Percentiles rank a stretch among this genome's conserved stretches.
These are phyloP conservation scores for Trinorchestia longiramus DNA, from an alignment of 1,140 invertebrate species.

Conservation along the genomic window DNA sequence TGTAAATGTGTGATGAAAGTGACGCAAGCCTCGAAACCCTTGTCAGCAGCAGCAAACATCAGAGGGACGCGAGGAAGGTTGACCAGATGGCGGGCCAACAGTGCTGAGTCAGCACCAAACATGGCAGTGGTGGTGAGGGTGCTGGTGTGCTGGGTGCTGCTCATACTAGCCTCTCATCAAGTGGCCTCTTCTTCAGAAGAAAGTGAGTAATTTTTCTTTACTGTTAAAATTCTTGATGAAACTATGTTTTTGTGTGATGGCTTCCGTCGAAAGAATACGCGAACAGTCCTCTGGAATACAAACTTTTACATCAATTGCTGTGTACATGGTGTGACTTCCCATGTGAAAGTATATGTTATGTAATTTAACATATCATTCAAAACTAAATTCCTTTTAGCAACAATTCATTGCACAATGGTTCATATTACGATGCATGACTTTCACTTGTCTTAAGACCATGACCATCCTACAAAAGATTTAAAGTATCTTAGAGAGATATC, in stretches of 20 bases:
- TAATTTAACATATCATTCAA: too few species aligned
- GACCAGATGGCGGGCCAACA: not conserved
- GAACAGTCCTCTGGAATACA: too few species aligned
- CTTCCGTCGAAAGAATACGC: too few species aligned
- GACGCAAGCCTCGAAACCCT: not conserved
- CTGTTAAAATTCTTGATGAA: too few species aligned
- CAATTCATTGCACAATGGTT: not conserved
- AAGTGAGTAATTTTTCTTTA: not conserved
- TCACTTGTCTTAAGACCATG: not conserved
- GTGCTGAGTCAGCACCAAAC: slow-evolving; percentile 14
- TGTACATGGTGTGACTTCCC: not conserved
- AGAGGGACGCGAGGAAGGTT: not conserved
- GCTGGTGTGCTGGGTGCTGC: not conserved
- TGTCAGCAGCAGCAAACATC: slow-evolving; percentile 15
- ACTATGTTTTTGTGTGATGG: too few species aligned
- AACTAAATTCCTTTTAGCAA: too few species aligned
- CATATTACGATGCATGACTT: not conserved
- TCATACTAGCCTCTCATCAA: too few species aligned
- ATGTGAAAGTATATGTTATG: too few species aligned
- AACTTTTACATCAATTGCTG: not conserved
- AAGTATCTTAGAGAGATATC: too few species aligned
- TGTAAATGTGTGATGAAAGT: not conserved
- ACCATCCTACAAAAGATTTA: too few species aligned
- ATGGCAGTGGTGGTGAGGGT: not conserved
- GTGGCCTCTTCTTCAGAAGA: slow-evolving; percentile 9